phyloP scores from a whole-genome alignment of 2,888 invertebrate genomes.

The Scaptodrosophila latifasciaeformis region DNA sequence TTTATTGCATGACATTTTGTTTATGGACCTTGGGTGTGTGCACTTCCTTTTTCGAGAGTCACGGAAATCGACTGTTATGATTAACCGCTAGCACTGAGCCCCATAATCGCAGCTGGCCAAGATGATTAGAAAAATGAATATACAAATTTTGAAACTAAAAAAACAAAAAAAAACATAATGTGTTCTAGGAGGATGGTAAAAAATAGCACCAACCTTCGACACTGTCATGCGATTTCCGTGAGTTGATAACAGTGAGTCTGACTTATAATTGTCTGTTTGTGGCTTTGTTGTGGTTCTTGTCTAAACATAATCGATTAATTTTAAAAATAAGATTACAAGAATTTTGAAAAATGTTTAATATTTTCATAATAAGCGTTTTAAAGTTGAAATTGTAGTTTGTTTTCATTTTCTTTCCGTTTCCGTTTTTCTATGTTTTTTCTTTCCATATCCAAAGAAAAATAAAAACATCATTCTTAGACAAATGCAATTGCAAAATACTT shows the following conservation, averaged over 20 bases:
- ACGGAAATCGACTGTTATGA: conserved; percentile 63
- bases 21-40: conserved; percentile 18
- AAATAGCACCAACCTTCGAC: too few species aligned
- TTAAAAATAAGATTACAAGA: conserved; percentile 62
- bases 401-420: conserved; percentile 5
- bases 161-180: neutral
- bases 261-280: conserved; percentile 43
- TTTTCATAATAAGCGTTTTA: conserved; percentile 65
- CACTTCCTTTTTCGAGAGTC: conserved; percentile 16
- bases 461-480: conserved; percentile 42
- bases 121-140: conserved; percentile 52
- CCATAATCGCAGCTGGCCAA: conserved; percentile 64
- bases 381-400: conserved; percentile 66
- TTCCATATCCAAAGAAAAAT: conserved; percentile 43
- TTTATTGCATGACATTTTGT: conserved; percentile 47
- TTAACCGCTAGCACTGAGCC: conserved; percentile 69
- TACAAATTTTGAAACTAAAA: neutral
- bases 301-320: conserved; percentile 43
- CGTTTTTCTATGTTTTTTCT: conserved; percentile 17
- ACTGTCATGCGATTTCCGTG: conserved; percentile 64
- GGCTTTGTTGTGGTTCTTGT: conserved; percentile 21
- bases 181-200: neutral
- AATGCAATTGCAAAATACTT: conserved; percentile 60
- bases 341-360: too few species aligned
- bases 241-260: conserved; percentile 40